Evolutionary conservation across 1,140 invertebrate species (phyloP), one percentile per base, ranked within the genome.

Genomic region (Micrasema longulum): DNA sequence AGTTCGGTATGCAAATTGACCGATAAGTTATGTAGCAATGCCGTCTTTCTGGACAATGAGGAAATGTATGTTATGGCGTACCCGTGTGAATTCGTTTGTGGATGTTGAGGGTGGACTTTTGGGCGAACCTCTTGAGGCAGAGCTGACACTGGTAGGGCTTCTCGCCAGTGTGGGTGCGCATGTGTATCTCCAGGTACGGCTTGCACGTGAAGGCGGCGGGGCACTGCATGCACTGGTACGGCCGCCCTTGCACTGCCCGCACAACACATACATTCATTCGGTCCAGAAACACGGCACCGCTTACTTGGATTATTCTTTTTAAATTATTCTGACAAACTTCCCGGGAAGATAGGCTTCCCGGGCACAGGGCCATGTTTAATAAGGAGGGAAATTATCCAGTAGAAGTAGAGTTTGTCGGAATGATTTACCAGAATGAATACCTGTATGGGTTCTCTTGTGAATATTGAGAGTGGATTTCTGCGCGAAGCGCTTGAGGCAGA

Each of bases 11-110:
- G 36, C n/a, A 36, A 41, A 53, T 22, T 20, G 18, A 7, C 12
- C n/a, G 11, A 35, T 53, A 3, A 23, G 18, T 71, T 50, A 18
- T n/a, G 57, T 43, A 35, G 22, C 36, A 57, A 23, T 72, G 67
- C 67, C 65, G 69, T 75, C 69, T 75, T 75, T 75, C 70, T 72
- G 57, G 73, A 75, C 69, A 74, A 69, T 68, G 43, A 55, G 47
- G 23, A 12, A 45, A 65, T 48, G 38, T 47, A 18, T 53, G 52
- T 31, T 55, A 31, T 48, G 18, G 55, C 55, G 77, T 82, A 83
- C 82, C 90, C 71, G 90, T 91, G 80, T 92, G 91, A 71, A 91
- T 91, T 71, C 91, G 87, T 79, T 92, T 92, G 84, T 93, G 91
- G 76, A 92, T 91, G 85, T 92, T 89, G 69, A 90, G 83, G 78